A percentile compares a stretch with the other conserved stretches of the same genome.
phyloP scores from a whole-genome alignment of 92 coral and sea anemone genomes.

The Micromussa lordhowensis region DNA sequence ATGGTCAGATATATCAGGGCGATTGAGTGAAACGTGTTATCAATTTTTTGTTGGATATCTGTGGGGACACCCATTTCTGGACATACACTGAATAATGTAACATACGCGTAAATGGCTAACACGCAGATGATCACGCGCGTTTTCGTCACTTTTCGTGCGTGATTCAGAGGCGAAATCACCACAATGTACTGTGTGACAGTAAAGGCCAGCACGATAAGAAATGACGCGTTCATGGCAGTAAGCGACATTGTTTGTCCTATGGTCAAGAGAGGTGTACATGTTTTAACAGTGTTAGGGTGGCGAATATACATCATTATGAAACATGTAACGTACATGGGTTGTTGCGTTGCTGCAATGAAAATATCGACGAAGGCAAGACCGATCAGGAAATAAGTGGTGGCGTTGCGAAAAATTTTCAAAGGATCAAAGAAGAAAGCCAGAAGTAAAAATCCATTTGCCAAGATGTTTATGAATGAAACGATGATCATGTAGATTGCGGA shows the following conservation, averaged over 20 bases:
- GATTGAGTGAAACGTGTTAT: constrained; percentile 26
- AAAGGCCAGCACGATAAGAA: constrained; percentile 34
- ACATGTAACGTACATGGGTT: constrained; percentile 37
- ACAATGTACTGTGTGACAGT: constrained; percentile 44
- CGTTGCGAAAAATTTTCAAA: constrained; percentile 29
- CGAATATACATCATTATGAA: constrained; percentile 23
- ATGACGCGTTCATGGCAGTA: constrained; percentile 27
- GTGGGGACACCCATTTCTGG: neutral
- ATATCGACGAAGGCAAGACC: constrained; percentile 39
- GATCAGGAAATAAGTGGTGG: constrained; percentile 44
- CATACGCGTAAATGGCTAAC: constrained; percentile 23
- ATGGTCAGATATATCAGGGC: constrained; percentile 1
- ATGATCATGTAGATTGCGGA: constrained; percentile 36
- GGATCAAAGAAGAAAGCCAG: constrained; percentile 46
- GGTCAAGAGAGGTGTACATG: neutral
- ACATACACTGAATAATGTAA: neutral
- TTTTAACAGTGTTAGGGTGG: neutral
- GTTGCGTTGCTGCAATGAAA: constrained; percentile 8
- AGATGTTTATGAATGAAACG: constrained; percentile 24
- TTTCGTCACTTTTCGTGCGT: constrained; percentile 50
- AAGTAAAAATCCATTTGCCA: constrained; percentile 35
- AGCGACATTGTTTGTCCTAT: neutral
- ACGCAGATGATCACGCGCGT: constrained; percentile 13
- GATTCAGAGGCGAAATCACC: constrained; percentile 46
- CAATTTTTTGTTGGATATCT: constrained; percentile 9